Evolutionary conservation across 2,113 vertebrate species (phyloP), one percentile per base, ranked within the genome.

Genomic region (Coturnix japonica): DNA sequence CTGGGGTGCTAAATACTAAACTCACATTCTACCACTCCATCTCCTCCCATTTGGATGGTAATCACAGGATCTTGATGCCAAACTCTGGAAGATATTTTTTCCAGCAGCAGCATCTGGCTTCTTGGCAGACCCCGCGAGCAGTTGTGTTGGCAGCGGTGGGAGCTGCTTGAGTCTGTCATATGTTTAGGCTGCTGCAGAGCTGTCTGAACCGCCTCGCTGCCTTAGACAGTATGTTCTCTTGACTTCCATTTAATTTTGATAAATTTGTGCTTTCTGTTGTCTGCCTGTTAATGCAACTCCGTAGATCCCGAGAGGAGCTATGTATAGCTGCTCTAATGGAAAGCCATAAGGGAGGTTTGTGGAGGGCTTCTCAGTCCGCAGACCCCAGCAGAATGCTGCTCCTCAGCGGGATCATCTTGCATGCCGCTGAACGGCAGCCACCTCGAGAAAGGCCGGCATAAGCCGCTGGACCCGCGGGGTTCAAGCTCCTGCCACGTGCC

Each of bases 51-150:
- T 96, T 80, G 96, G 96, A 95, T 95, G 97, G 97, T 95, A 97
- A 97, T 97, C 97, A 95, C 91, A 96, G 94, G 94, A 94, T 89
- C 91, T 8, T 74, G 94, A 95, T 97, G 98, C 98, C 97, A 98
- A 97, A 98, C 96, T 96, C 95, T 91, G 96, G 97, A 97, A 97
- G 97, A 98, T 97, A 97, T 98, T 97, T 98, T 98, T 98, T 98
- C 97, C 97, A 97, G 95, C 97, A 98, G 97, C 95, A 93, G 97
- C 98, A 98, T 98, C 98, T 98, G 98, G 98, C 97, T 97, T 85
- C 95, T 97, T 98, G 98, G 98, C 98, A 97, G 97, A 72, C 43
- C 81, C 13, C 2, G 80, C 47, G 39, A 91, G 97, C 97, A 97
- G 97, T 97, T 97, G 97, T 96, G 96, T 66, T 97, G 97, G 98